Percentiles rank a stretch among this genome's conserved stretches.
phyloP scores from a whole-genome alignment of 2,888 invertebrate species.

The Rutpela maculata region DNA sequence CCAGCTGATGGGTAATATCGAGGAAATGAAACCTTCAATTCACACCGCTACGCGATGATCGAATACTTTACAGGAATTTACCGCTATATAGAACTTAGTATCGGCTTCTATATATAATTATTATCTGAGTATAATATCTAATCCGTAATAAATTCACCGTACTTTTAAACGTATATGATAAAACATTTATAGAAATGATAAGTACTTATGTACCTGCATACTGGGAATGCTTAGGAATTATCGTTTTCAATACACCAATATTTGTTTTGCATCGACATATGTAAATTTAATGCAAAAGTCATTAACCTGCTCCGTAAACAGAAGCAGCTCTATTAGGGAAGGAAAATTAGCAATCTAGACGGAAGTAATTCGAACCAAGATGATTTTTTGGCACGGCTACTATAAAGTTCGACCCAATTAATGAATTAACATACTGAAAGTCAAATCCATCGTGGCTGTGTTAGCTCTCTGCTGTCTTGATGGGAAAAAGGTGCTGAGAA shows the following conservation, averaged over 20 bases:
- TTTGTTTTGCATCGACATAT: background rate
- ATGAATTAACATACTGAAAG: background rate
- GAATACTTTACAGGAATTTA: slow-evolving; percentile 1
- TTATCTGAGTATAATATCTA: background rate
- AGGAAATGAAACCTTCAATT: background rate
- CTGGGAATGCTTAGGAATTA: background rate
- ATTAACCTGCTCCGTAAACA: background rate
- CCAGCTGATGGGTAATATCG: background rate
- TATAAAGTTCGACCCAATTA: background rate
- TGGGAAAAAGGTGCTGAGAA: too few species aligned
- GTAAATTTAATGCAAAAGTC: background rate
- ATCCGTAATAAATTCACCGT: background rate
- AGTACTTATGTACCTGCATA: background rate
- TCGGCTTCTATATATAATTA: slow-evolving; percentile 7
- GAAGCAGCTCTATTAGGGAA: background rate
- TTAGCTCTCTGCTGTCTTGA: too few species aligned
- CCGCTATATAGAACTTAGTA: background rate
- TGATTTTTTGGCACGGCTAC: background rate
- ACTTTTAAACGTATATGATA: background rate
- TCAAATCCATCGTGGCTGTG: background rate
- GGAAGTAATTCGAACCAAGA: background rate
- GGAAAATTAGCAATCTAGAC: background rate
- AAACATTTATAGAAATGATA: background rate
- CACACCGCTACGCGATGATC: background rate
- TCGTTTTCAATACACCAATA: background rate